Base-by-base conservation (phyloP, 2,888 invertebrate species). In the Uloborus plumipes region DNA sequence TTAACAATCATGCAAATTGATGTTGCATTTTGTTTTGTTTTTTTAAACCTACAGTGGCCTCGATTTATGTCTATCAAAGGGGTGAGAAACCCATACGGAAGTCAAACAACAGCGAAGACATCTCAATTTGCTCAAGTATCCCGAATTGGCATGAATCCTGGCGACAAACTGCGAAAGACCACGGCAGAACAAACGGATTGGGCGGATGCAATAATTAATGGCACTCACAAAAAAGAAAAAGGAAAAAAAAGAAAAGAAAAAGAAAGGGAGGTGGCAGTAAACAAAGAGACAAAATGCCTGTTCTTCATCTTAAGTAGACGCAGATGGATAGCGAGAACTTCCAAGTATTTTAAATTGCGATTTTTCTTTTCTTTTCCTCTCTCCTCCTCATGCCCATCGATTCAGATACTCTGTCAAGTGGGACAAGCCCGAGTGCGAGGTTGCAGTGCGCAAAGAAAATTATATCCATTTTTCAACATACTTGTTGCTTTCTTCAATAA, bases 111-210 rank as follows among this genome's bases (percentile, higher is more conserved):
- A 18, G 62, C 47, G 62, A 62, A 62, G 62, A 62, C 62, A 39
- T 62, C 62, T 62, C 62, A 62, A 62, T 62, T 62, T 62, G 62
- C 62, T 47, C 62, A 15, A 62, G 62, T 62, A 31, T 62, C 62
- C 47, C 16, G 39, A 39, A 62, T 47, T 39, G 62, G 62, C 62
- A 62, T 16, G 39, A 39, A 39, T 39, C 62, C 62, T 31, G 13
- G 13, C 13, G 61, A 61, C 22, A 26, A 61, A n/a, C 22, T 26
- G n/a, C 61, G 31, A 61, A n/a, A 26, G 26, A 26, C 26, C 26
- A 39, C n/a, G 62, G 22, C 1, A 39, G 39, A 62, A 62, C 62
- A 62, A 62, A 20, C 16, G 39, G 47, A 39, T 39, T 22, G 62
- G 47, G 62, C 7, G 62, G 62, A 39, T 39, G 62, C 62, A 62